Conservation (phyloP, 2,113 vertebrate species). For the Thamnophis sirtalis region DNA sequence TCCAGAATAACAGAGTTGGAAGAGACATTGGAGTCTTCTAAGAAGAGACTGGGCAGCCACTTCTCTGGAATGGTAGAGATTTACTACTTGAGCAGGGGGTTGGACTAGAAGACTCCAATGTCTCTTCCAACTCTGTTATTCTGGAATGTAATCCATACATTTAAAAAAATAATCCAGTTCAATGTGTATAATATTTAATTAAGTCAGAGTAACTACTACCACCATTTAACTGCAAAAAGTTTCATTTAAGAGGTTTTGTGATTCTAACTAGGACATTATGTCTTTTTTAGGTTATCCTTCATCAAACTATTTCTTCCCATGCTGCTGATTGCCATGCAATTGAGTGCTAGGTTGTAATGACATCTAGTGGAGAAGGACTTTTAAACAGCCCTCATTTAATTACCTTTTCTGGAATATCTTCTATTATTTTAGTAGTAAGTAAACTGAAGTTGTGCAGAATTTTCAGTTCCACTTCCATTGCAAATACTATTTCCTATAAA, state of each 20-base stretch:
- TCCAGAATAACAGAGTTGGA: neutral
- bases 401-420: neutral
- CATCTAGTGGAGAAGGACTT: conserved; percentile 16
- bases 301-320: neutral
- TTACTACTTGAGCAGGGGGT: no score
- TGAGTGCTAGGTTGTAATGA: neutral
- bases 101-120: no score
- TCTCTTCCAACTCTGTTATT: no score
- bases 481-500: neutral
- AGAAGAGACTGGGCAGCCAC: neutral
- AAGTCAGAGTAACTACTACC: neutral
- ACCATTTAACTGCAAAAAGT: neutral
- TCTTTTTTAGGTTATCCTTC: neutral
- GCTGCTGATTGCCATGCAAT: neutral
- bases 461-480: neutral
- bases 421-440: neutral
- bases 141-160: neutral
- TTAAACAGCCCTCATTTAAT: neutral
- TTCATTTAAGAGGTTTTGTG: neutral
- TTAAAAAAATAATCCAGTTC: neutral
- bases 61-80: no score
- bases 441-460: neutral
- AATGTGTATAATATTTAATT: neutral
- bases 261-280: neutral
- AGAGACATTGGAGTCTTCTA: neutral